phyloP scores from a whole-genome alignment of 2,113 vertebrate species.

The Myanophis thanlyinensis region DNA sequence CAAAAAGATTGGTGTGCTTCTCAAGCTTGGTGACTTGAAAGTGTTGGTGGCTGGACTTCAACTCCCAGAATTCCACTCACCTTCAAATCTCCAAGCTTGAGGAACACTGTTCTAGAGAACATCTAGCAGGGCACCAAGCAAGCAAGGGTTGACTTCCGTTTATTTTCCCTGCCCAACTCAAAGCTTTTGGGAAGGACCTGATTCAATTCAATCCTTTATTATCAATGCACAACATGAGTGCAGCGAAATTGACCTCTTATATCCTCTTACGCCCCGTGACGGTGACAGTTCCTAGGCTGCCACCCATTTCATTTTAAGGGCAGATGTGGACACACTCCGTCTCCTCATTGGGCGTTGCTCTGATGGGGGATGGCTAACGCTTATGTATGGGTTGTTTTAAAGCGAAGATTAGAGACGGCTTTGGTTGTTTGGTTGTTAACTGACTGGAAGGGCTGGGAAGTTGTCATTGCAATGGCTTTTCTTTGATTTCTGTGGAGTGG shows the following conservation, averaged over 20 bases:
- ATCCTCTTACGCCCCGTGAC: neutral
- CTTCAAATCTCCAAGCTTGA: neutral
- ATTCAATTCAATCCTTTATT: too few species aligned
- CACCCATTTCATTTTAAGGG: neutral
- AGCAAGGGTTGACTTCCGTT: neutral
- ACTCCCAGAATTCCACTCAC: neutral
- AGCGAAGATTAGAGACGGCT: neutral
- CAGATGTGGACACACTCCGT: accelerated
- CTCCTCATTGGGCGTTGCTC: neutral
- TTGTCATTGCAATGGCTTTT: neutral
- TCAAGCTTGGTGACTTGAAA: too few species aligned
- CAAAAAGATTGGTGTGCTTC: too few species aligned
- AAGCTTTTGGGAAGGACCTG: neutral
- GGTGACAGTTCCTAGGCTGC: neutral
- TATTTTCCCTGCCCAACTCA: neutral
- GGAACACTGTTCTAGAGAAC: neutral
- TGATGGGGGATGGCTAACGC: accelerated
- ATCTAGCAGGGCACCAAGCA: accelerated
- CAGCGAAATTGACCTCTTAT: too few species aligned
- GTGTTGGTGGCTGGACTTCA: too few species aligned
- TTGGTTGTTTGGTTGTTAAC: neutral
- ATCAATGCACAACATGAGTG: too few species aligned
- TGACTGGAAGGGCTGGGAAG: neutral
- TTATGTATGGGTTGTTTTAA: neutral
- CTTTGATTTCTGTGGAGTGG: neutral